Evolutionary conservation across 2,888 invertebrate genomes (phyloP), one percentile per base, ranked within the genome.

Genomic region (Seladonia tumulorum): DNA sequence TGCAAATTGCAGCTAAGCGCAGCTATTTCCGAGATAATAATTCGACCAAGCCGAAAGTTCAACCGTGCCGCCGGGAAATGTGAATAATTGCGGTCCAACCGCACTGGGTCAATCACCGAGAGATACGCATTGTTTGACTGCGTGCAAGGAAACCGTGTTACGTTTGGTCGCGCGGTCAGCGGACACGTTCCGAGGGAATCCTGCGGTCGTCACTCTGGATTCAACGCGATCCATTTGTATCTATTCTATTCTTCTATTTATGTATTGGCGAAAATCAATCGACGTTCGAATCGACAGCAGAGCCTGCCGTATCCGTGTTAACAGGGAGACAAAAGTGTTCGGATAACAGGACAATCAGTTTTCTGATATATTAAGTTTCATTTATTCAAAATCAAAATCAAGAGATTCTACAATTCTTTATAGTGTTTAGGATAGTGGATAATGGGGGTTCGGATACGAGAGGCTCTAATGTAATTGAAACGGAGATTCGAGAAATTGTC

Each of bases 21-120:
- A 42, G 78, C 80, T 68, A 76, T 80, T 87, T 79, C 83, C 87
- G 83, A 83, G 83, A 79, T 83, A 76, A 79, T 86, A 83, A 86
- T 83, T 80, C n/a, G 75, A 72, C 45, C 76, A 70, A 72, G 72
- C 77, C 78, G 83, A 80, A 83, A 83, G 87, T 85, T 78, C 72
- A 68, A 63, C 68, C 53, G 53, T 25, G 72, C 35, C 39, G 35
- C 74, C 25, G 29, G 78, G 79, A 80, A 88, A 83, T 77, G 75
- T 72, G 60, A 75, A 80, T 75, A 80, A 60, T 78, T 81, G 47
- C 79, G 73, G 42, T 14, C 53, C 72, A 16, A 83, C 76, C 45
- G 45, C 75, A 72, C n/a, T 79, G 47, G 79, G 81, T 88, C 88
- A 81, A 76, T 76, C 76, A 35, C 49, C 47, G 75, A n/a, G 74